Conservation (phyloP, 1,140 invertebrate genomes). For the Pseudomyrmex sp. region DNA sequence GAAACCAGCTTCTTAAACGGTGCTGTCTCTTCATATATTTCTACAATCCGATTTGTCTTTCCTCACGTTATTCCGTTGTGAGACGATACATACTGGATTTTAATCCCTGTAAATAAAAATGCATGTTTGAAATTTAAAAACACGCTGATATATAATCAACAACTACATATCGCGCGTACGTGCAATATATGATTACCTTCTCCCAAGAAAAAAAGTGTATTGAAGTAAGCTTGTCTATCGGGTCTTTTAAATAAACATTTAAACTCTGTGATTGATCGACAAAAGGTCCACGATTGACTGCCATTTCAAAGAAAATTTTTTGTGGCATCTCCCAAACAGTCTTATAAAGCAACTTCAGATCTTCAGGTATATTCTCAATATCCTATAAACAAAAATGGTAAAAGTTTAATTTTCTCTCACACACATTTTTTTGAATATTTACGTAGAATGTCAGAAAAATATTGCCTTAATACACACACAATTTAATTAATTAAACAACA, state of each 20-base stretch:
- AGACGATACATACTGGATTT: constrained; percentile 51
- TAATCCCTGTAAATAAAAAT: constrained; percentile 52
- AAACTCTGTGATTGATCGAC: constrained; percentile 99
- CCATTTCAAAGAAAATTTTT: constrained; percentile 97
- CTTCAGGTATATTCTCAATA: constrained; percentile 94
- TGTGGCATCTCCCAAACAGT: constrained; percentile 99
- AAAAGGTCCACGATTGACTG: constrained; percentile 97
- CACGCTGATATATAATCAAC: background rate
- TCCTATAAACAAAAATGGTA: constrained; percentile 86
- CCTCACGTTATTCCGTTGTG: too few species aligned
- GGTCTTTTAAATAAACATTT: constrained; percentile 97
- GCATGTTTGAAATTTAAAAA: constrained; percentile 2
- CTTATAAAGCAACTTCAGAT: constrained; percentile 97
- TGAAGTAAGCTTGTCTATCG: constrained; percentile 96
- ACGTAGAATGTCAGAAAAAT: background rate
- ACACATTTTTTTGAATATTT: background rate
- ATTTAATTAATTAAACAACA: constrained; percentile 20
- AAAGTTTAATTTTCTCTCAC: constrained; percentile 8
- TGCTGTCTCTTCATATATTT: too few species aligned
- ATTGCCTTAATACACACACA: background rate
- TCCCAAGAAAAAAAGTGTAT: constrained; percentile 99
- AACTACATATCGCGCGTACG: background rate
- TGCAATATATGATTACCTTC: constrained; percentile 83
- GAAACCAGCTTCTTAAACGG: too few species aligned
- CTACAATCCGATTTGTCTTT: too few species aligned